phyloP scores from a whole-genome alignment of 2,113 vertebrate genomes.

The Trichomycterus rosablanca region DNA sequence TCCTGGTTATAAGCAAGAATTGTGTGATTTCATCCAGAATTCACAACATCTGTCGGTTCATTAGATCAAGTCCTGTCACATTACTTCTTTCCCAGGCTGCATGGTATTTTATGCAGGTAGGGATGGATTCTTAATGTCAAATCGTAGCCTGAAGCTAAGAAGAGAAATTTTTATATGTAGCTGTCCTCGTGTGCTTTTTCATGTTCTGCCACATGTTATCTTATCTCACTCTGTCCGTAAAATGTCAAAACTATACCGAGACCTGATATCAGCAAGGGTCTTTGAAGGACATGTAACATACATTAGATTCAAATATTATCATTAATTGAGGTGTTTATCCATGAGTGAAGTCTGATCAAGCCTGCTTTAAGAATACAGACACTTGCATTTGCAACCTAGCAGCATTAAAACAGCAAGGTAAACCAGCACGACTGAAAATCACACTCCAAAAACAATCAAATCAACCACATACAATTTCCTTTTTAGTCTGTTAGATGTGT shows the following conservation, averaged over 20 bases:
- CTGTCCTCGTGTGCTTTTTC: constrained; percentile 26
- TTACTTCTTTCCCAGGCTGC: background rate
- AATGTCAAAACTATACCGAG: constrained; percentile 21
- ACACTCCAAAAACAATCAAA: constrained; percentile 1
- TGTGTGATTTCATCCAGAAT: constrained; percentile 1
- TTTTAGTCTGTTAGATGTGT: background rate
- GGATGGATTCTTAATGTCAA: constrained; percentile 27
- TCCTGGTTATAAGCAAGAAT: background rate
- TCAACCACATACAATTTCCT: background rate
- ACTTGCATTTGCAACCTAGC: background rate
- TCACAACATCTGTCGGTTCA: background rate
- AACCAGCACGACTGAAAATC: background rate
- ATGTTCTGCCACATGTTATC: constrained; percentile 32
- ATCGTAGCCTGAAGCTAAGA: constrained; percentile 14
- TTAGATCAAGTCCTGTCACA: background rate
- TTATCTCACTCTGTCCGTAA: constrained; percentile 25
- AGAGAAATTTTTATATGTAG: constrained; percentile 5
- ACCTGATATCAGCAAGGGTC: background rate
- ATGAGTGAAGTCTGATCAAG: background rate
- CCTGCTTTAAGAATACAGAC: background rate
- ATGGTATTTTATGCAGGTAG: constrained; percentile 25
- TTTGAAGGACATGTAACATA: constrained; percentile 1
- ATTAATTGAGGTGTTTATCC: background rate
- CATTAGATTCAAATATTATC: background rate
- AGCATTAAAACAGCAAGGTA: background rate